Evolutionary conservation across 2,888 invertebrate species (phyloP), one percentile per base, ranked within the genome.

Genomic region (Bombylius discolor): DNA sequence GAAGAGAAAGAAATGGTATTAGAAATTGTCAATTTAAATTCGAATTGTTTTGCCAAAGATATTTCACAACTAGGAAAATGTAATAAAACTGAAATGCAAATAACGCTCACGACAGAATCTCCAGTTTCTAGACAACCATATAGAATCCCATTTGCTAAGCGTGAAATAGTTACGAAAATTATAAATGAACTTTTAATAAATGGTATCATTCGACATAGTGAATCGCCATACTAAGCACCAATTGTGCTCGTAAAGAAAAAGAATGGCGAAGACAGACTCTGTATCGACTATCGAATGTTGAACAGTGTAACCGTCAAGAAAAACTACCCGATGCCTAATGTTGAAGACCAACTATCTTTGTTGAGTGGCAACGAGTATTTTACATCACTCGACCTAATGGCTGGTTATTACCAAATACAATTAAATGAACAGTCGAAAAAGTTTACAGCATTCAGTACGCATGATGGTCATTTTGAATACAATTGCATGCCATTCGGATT

Each of bases 401-500:
- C 45, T 5, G 51, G 51, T 3, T 51, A 51, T 12, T n/a, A 51
- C 23, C 51, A 51, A 12, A n/a, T 51, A 9, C 1, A 39, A 12
- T 31, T 44, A 4, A 45, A 44, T 0, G 45, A 51, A 45, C 5
- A 8, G 4, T 7, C 12, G 5, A 42, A 42, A 11, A 42, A 42
- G 12, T 42, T 11, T 42, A 42, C 39, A 11, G 39, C 39, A 11
- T 42, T 42, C 11, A 11, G 8, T 4, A 42, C 39, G 2, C 39
- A 42, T 12, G 47, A 47, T 33, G 56, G 56, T 8, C 44, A 52
- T 48, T 52, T 42, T 36, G 56, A 56, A 5, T 56, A 51, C 14
- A 56, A 56, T 44, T 5, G 47, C 4, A 52, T 56, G 56, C 56
- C 56, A 9, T 56, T 56, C 39, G 56, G 56, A 6, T 23, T 56